phyloP scores from a whole-genome alignment of 2,113 vertebrate genomes.

The Oryzias woworae region DNA sequence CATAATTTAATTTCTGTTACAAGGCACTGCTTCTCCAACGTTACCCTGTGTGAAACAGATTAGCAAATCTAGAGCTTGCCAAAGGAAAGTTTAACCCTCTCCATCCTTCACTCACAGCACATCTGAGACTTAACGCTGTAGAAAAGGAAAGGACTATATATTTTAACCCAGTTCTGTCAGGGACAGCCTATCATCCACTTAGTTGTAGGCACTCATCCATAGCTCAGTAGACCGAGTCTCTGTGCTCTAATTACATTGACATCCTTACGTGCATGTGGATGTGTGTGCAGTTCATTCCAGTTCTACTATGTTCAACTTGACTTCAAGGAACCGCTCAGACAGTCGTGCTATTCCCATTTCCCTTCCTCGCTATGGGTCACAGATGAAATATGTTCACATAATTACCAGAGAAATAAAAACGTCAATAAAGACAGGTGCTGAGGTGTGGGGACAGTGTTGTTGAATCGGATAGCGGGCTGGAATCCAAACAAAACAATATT shows the following conservation, averaged over 20 bases:
- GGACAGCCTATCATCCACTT: slow-evolving; percentile 52
- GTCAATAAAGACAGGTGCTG: slow-evolving; percentile 2
- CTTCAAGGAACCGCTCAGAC: too few species aligned
- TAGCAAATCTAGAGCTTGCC: slow-evolving; percentile 6
- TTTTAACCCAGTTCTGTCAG: slow-evolving; percentile 79
- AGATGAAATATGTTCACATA: slow-evolving; percentile 13
- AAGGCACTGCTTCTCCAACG: background rate
- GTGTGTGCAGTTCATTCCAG: slow-evolving; percentile 29
- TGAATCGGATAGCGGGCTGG: too few species aligned
- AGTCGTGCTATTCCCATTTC: background rate
- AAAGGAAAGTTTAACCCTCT: slow-evolving; percentile 32
- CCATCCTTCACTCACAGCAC: slow-evolving; percentile 9
- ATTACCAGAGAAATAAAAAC: background rate
- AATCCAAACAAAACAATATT: too few species aligned
- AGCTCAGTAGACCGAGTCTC: slow-evolving; percentile 37
- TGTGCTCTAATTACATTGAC: slow-evolving; percentile 62
- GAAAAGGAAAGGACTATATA: slow-evolving; percentile 36
- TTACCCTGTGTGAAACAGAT: slow-evolving; percentile 25
- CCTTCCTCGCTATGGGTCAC: slow-evolving; percentile 1
- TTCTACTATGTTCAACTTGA: slow-evolving; percentile 1
- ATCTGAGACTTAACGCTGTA: slow-evolving; percentile 34
- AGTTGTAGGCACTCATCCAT: slow-evolving; percentile 58
- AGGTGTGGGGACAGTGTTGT: background rate
- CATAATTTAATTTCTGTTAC: slow-evolving; percentile 17
- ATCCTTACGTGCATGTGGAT: slow-evolving; percentile 37